Evolutionary conservation across 2,888 invertebrate genomes (phyloP).

Genomic region (Hydropsyche betteni): DNA sequence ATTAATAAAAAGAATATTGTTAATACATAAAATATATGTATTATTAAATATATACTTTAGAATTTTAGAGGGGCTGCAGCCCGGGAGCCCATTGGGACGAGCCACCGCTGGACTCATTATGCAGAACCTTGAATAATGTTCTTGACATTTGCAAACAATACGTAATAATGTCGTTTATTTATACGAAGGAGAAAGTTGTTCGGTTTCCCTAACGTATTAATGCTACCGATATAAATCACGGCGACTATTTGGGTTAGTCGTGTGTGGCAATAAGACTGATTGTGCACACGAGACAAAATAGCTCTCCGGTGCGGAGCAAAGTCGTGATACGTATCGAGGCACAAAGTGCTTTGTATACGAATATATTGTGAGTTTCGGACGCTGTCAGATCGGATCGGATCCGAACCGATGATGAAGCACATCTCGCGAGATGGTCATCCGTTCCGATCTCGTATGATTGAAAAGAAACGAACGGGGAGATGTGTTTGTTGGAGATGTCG

Average conservation of each 20-base stretch:
- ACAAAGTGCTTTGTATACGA: slow-evolving; percentile 18
- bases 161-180: neutral
- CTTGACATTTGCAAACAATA: slow-evolving; percentile 32
- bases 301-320: neutral
- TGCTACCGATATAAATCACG: slow-evolving; percentile 14
- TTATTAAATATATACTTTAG: too few species aligned
- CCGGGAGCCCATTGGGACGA: too few species aligned
- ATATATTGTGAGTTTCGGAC: slow-evolving; percentile 1
- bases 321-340: slow-evolving; percentile 32
- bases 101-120: too few species aligned
- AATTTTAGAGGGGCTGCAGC: too few species aligned
- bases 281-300: slow-evolving; percentile 7
- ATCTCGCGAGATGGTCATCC: slow-evolving; percentile 13
- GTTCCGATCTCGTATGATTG: slow-evolving; percentile 4
- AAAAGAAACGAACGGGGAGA: slow-evolving; percentile 1
- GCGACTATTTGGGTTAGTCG: too few species aligned
- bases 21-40: too few species aligned
- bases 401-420: slow-evolving; percentile 24
- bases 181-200: neutral
- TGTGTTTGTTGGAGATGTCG: neutral
- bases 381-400: neutral
- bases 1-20: too few species aligned
- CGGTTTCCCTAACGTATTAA: neutral
- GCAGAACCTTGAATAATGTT: slow-evolving; percentile 23
- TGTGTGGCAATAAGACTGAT: slow-evolving; percentile 4